Conservation (phyloP, 2,888 invertebrate genomes). For the Amorpha juglandis region DNA sequence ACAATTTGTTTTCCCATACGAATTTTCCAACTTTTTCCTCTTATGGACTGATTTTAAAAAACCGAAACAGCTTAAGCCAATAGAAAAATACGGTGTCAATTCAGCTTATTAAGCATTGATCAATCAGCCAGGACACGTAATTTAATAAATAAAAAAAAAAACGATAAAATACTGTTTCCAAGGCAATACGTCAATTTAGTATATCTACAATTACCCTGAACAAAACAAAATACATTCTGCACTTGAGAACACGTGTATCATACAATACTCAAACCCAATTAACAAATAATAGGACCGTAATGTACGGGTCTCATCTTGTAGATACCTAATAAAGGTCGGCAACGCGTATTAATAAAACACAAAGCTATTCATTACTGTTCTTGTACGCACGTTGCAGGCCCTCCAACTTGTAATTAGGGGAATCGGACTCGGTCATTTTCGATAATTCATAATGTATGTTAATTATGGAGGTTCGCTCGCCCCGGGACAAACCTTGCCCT, state of each 20-base stretch:
- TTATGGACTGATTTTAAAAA: no score
- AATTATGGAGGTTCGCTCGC: slow-evolving; percentile 75
- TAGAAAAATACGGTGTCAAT: no score
- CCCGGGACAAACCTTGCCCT: slow-evolving; percentile 56
- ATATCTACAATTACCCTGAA: background rate
- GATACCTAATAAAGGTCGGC: slow-evolving; percentile 69
- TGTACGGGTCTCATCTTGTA: slow-evolving; percentile 66
- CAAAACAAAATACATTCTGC: background rate
- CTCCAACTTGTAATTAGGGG: slow-evolving; percentile 71
- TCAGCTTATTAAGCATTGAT: no score
- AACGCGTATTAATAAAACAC: slow-evolving; percentile 74
- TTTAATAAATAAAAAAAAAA: no score
- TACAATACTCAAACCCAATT: slow-evolving; percentile 55
- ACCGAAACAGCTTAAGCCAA: no score
- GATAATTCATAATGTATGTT: slow-evolving; percentile 83
- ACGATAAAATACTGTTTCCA: background rate
- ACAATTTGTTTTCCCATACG: no score
- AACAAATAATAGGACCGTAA: slow-evolving; percentile 66
- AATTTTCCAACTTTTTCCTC: no score
- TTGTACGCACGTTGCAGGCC: slow-evolving; percentile 25
- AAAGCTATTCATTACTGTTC: slow-evolving; percentile 70
- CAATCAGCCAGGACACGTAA: no score
- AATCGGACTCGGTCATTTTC: slow-evolving; percentile 76
- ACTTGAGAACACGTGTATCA: slow-evolving; percentile 18
- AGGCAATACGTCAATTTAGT: background rate